phyloP scores from a whole-genome alignment of 2,797 vertebrate genomes.

The Enteromius afrohamiltoni region DNA sequence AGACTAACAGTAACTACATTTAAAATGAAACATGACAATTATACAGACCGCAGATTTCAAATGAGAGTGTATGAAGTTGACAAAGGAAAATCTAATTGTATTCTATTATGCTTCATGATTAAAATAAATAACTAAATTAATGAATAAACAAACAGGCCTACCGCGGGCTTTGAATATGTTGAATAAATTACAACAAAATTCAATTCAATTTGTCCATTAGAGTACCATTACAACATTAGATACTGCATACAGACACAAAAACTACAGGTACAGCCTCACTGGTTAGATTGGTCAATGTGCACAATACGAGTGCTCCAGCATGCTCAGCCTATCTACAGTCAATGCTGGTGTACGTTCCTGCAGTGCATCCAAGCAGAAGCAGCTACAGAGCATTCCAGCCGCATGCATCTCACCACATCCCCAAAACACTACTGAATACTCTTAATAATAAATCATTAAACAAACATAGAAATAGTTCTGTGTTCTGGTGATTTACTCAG shows the following conservation, averaged over 20 bases:
- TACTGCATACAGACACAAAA: not conserved
- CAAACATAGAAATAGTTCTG: not conserved
- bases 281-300: not conserved
- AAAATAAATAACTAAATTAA: not conserved
- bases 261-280: not conserved
- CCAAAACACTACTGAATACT: not conserved
- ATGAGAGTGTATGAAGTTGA: not conserved
- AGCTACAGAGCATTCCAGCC: slow-evolving; percentile 46
- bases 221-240: not conserved
- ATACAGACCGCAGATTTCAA: too few species aligned
- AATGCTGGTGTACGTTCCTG: slow-evolving; percentile 24
- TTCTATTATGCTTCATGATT: not conserved
- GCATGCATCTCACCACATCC: not conserved
- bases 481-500: not conserved
- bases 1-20: too few species aligned
- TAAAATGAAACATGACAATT: too few species aligned
- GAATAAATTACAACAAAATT: not conserved
- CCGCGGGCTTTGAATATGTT: not conserved
- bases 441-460: not conserved
- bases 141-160: not conserved
- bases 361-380: slow-evolving; percentile 48
- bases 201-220: not conserved
- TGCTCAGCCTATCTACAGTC: slow-evolving; percentile 12
- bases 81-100: not conserved
- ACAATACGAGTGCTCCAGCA: not conserved